Conservation (phyloP, 2,797 vertebrate genomes). For the Poecilia gillii region DNA sequence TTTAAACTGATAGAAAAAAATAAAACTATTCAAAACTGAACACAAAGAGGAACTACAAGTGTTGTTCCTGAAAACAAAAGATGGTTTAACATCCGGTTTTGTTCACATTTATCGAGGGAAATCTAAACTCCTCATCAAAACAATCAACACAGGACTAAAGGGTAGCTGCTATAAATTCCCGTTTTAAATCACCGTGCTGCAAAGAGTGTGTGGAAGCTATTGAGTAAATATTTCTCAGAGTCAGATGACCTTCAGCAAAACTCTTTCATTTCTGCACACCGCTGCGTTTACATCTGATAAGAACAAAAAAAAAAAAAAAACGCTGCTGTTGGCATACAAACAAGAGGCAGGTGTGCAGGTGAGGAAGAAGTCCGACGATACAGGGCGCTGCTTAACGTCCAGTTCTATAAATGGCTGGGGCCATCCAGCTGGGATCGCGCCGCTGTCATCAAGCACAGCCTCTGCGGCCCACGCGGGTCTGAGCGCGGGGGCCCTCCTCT, state of each 20-base stretch:
- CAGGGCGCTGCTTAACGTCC: constrained; percentile 73
- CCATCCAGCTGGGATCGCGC: constrained; percentile 69
- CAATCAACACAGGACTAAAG: neutral
- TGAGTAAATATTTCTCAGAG: constrained; percentile 27
- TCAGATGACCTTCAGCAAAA: constrained; percentile 18
- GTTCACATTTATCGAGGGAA: neutral
- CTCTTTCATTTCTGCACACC: neutral
- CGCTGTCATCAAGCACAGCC: constrained; percentile 58
- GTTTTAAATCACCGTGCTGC: neutral
- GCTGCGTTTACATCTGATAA: neutral
- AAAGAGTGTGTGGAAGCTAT: neutral
- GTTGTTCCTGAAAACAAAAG: neutral
- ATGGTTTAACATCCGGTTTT: neutral
- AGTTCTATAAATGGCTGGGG: constrained; percentile 79
- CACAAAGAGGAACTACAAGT: neutral
- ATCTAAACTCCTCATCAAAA: neutral
- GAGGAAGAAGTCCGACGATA: constrained; percentile 61
- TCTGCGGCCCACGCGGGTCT: constrained; percentile 58
- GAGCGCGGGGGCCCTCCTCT: constrained; percentile 62
- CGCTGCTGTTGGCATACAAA: neutral
- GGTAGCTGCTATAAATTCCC: neutral
- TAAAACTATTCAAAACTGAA: neutral
- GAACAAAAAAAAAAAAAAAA: neutral
- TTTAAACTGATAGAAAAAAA: neutral
- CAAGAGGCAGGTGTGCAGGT: constrained; percentile 51